Percentiles rank a stretch among this genome's conserved stretches.
phyloP scores from a whole-genome alignment of 2,797 vertebrate species.

The Spea hammondii region DNA sequence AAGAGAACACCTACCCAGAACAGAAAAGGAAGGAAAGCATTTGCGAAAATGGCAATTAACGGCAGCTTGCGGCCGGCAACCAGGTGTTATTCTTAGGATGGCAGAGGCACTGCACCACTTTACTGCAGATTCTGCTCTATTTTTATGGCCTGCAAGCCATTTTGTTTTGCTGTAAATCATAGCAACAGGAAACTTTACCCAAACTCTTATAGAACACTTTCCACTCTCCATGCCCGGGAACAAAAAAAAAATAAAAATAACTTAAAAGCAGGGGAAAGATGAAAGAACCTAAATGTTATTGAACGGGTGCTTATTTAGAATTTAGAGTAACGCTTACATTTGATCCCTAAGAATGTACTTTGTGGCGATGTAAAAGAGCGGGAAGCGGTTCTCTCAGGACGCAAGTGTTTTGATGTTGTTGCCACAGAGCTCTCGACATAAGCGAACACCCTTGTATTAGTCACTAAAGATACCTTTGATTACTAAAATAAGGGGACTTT shows the following conservation, averaged over 20 bases:
- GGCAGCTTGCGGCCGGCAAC: too few species aligned
- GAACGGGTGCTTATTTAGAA: constrained; percentile 15
- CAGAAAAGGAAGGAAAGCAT: too few species aligned
- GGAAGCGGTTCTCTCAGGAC: constrained; percentile 23
- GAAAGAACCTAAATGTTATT: constrained; percentile 6
- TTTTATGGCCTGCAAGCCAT: constrained; percentile 56
- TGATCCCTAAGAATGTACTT: constrained; percentile 18
- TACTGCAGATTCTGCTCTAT: constrained; percentile 55
- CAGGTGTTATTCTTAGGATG: too few species aligned
- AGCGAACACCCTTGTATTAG: constrained; percentile 53
- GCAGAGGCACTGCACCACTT: background rate
- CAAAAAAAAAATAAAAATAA: background rate
- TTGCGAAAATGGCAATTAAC: too few species aligned
- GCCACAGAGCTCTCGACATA: constrained; percentile 30
- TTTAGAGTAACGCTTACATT: background rate
- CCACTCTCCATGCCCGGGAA: constrained; percentile 56
- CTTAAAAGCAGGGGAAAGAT: background rate
- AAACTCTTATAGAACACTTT: constrained; percentile 61
- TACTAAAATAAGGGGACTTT: constrained; percentile 4
- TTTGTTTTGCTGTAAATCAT: constrained; percentile 61
- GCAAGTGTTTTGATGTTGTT: constrained; percentile 48
- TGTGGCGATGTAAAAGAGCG: constrained; percentile 20
- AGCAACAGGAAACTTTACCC: constrained; percentile 66
- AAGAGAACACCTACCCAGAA: too few species aligned
- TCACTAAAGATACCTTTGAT: constrained; percentile 52